Percentiles rank a stretch among this genome's conserved stretches.
These are phyloP conservation scores for Saguinus imperator DNA, from an alignment of 2,113 vertebrate species.

Conservation along the genomic window DNA sequence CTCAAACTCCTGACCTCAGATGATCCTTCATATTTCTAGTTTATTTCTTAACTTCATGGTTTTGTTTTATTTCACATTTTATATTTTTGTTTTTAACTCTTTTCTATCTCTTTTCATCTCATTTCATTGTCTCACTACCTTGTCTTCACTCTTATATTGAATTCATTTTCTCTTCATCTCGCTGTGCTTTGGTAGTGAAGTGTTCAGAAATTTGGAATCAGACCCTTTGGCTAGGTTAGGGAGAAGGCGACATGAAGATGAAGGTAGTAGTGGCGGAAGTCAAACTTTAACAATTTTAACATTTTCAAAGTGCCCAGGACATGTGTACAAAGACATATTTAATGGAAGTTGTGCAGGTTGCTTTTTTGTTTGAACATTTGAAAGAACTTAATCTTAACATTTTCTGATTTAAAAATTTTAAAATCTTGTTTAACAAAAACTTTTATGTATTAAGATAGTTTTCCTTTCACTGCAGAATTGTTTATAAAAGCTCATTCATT, in stretches of 20 bases:
- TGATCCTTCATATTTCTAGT: neutral
- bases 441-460: conserved; percentile 30
- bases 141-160: neutral
- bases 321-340: neutral
- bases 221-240: neutral
- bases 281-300: neutral
- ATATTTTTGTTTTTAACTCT: neutral
- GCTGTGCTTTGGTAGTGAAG: neutral
- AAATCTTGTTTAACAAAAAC: conserved; percentile 50
- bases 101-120: neutral
- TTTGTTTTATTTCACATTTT: neutral
- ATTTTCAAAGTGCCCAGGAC: neutral
- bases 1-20: no score
- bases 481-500: conserved; percentile 61
- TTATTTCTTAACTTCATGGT: neutral
- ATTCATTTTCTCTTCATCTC: neutral
- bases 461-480: conserved; percentile 30
- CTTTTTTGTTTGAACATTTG: conserved; percentile 44
- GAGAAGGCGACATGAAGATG: conserved; percentile 80
- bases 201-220: neutral
- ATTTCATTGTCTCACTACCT: neutral
- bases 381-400: conserved; percentile 43
- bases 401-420: conserved; percentile 39
- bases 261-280: conserved; percentile 89
- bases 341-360: neutral